A percentile compares a stretch with the other conserved stretches of the same genome.
These are phyloP conservation scores for Brassicogethes aeneus DNA, from an alignment of 2,888 invertebrate species.

Conservation along the genomic window DNA sequence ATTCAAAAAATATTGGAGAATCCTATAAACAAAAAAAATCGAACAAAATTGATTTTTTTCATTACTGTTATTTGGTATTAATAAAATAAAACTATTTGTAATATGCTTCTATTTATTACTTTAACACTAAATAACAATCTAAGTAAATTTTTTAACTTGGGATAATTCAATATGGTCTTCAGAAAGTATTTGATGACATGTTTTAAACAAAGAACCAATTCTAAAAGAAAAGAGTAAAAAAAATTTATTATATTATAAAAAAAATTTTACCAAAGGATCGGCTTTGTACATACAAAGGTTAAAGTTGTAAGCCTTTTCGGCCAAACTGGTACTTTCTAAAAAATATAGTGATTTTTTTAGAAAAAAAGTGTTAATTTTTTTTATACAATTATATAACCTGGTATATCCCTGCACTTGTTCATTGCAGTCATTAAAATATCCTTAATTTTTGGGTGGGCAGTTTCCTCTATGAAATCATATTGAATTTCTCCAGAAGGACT, in stretches of 20 bases:
- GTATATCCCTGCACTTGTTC: constrained; percentile 26
- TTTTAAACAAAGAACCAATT: constrained; percentile 24
- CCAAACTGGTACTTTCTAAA: constrained; percentile 26
- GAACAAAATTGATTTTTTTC: neutral
- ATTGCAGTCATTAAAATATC: constrained; percentile 24
- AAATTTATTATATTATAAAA: neutral
- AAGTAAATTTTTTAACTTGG: neutral
- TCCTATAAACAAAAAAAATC: too few relatives aligned
- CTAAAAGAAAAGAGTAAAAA: constrained; percentile 18
- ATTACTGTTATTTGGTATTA: neutral
- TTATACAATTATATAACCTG: constrained; percentile 22
- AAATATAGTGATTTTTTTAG: neutral
- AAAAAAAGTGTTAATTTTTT: constrained; percentile 5
- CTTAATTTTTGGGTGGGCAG: constrained; percentile 24
- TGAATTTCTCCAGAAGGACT: constrained; percentile 25
- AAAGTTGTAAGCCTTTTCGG: constrained; percentile 32
- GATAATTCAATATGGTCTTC: neutral
- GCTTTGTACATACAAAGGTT: constrained; percentile 26
- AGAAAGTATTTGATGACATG: neutral
- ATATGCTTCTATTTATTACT: neutral
- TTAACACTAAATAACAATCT: neutral
- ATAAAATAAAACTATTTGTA: neutral
- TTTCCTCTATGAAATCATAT: constrained; percentile 26
- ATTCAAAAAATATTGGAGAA: too few relatives aligned
- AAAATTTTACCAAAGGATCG: constrained; percentile 25